Conservation (phyloP, 2,113 vertebrate species). For the Aplodontia rufa region DNA sequence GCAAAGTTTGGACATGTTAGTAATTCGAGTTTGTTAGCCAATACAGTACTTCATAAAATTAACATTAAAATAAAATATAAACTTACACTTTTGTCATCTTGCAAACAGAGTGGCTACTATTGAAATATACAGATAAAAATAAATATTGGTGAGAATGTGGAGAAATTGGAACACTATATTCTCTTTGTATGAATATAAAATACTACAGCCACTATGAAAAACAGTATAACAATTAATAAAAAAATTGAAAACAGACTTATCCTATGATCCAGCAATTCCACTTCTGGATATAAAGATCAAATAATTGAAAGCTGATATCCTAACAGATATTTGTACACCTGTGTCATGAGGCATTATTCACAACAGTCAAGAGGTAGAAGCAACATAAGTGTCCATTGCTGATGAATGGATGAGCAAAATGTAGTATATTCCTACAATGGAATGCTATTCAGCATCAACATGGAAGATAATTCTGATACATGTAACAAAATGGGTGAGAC, state of each 20-base stretch:
- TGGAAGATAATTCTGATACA: neutral
- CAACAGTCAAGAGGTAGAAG: neutral
- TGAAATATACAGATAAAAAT: neutral
- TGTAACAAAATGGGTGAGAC: neutral
- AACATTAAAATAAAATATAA: neutral
- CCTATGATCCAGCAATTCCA: neutral
- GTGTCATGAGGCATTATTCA: neutral
- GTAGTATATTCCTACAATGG: neutral
- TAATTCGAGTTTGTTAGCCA: slow-evolving; percentile 7
- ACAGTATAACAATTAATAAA: neutral
- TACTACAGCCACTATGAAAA: neutral
- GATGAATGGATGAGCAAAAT: neutral
- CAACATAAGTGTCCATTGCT: neutral
- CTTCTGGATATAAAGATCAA: neutral
- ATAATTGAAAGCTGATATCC: neutral
- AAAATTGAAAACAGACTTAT: neutral
- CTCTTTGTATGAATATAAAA: neutral
- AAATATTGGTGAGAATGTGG: neutral
- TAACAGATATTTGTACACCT: neutral
- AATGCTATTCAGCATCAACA: neutral
- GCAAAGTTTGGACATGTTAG: neutral
- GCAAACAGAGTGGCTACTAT: neutral
- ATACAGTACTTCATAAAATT: neutral
- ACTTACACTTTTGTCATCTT: neutral
- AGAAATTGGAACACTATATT: neutral